phyloP scores from a whole-genome alignment of 2,113 vertebrate genomes.

The Syrrhaptes paradoxus region DNA sequence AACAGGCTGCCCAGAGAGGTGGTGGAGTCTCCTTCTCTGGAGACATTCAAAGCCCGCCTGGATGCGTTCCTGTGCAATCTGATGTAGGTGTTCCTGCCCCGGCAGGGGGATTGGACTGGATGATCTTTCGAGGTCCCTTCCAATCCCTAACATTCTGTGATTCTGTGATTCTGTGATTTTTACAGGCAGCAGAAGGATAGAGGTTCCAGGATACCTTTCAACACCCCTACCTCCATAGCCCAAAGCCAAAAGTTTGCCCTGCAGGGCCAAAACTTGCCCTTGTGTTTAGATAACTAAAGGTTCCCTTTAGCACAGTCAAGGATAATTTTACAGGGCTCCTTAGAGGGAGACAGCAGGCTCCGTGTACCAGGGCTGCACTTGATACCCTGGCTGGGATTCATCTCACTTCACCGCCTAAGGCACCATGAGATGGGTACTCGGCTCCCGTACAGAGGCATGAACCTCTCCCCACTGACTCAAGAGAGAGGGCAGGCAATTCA shows the following conservation, averaged over 20 bases:
- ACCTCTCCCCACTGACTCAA: background rate
- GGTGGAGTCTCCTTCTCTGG: too few species aligned
- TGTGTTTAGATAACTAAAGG: background rate
- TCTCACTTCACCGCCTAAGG: background rate
- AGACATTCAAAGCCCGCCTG: too few species aligned
- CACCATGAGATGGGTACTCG: background rate
- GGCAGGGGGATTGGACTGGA: too few species aligned
- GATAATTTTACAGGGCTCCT: background rate
- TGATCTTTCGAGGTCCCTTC: too few species aligned
- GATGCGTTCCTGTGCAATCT: too few species aligned
- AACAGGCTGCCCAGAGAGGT: too few species aligned
- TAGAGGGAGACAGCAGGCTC: background rate
- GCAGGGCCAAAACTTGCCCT: background rate
- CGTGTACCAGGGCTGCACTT: background rate
- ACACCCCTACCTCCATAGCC: background rate
- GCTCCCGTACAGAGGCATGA: background rate
- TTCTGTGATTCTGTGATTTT: too few species aligned
- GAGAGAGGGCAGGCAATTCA: too few species aligned
- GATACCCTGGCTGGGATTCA: background rate
- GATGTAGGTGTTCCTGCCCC: too few species aligned
- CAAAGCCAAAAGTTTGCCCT: background rate
- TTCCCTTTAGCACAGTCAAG: background rate
- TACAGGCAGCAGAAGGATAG: background rate
- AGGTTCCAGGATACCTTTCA: background rate
- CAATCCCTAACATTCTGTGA: too few species aligned